Percentiles rank a stretch among this genome's conserved stretches.
phyloP scores from a whole-genome alignment of 2,888 invertebrate species.

The Phlogophora meticulosa region DNA sequence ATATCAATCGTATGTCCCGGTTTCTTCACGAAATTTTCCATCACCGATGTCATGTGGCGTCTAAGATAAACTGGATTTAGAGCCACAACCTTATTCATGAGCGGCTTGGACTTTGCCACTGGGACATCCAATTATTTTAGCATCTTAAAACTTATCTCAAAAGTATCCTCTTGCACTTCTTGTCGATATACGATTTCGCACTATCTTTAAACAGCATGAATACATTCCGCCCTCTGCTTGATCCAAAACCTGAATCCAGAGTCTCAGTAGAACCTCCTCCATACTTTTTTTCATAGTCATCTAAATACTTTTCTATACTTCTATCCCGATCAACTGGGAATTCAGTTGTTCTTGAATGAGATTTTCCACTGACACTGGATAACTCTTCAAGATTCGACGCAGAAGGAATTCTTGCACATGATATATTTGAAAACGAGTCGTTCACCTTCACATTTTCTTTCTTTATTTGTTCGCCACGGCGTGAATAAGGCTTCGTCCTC shows the following conservation, averaged over 20 bases:
- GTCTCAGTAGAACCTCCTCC: conserved; percentile 35
- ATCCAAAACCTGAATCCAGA: conserved; percentile 56
- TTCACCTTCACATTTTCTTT: conserved; percentile 60
- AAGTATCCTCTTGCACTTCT: conserved; percentile 49
- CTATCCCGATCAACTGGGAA: conserved; percentile 41
- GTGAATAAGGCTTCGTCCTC: conserved; percentile 68
- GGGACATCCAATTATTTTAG: no score
- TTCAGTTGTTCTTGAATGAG: conserved; percentile 49
- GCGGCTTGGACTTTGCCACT: no score
- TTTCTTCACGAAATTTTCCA: no score
- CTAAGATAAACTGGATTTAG: no score
- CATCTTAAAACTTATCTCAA: neutral
- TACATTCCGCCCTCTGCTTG: conserved; percentile 47
- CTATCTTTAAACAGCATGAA: conserved; percentile 61
- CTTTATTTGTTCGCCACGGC: conserved; percentile 52
- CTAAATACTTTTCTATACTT: conserved; percentile 42
- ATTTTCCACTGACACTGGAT: conserved; percentile 7
- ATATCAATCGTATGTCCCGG: no score
- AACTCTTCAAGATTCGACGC: conserved; percentile 58
- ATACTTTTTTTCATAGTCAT: conserved; percentile 38
- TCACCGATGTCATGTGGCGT: no score
- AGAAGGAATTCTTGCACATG: conserved; percentile 69
- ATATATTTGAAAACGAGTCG: conserved; percentile 76
- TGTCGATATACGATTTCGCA: conserved; percentile 61
- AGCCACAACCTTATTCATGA: no score